Base-by-base conservation (phyloP, 2,113 vertebrate species). In the Catharus minimus region DNA sequence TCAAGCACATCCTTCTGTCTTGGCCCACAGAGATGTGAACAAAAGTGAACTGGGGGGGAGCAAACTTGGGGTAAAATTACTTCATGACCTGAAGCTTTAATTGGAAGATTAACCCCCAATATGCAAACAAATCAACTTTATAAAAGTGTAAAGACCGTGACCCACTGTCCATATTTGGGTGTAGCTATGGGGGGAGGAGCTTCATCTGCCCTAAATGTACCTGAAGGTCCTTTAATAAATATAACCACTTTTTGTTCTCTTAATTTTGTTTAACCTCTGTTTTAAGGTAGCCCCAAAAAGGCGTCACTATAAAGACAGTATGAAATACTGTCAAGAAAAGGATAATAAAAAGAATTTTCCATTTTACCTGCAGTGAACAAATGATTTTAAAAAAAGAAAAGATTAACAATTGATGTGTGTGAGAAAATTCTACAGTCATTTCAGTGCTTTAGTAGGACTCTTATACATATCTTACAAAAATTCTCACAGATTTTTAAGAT, bases 101-200 rank as follows among this genome's bases (percentile, higher is more conserved):
- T 17, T 50, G 10, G 13, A 76, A 62, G 18, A 50, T 41, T 27
- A n/a, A 27, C 2, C 13, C 7, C 2, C 36, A 27, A 15, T 50
- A 50, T 27, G 13, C 13, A 50, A 61, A 76, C 16, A 3, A 5
- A 26, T 6, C 4, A 27, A 21, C n/a, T 9, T 13, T 62, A n/a
- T 10, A n/a, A n/a, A 50, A 62, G 5, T n/a, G 2, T 8, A 13
- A 10, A 41, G 41, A 21, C 3, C 4, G 2, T 76, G 17, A 50
- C 10, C 13, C 0, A 0, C 10, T 32, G 13, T n/a, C 36, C 18
- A 41, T 50, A n/a, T 41, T 27, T 50, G 23, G 11, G 4, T 41
- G 17, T 16, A 61, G 28, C 13, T 17, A 3, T 1, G 12, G 10
- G 4, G 22, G 23, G 14, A 7, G 49, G 9, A 12, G 17, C 17